These are phyloP conservation scores for Callosobruchus maculatus DNA, from an alignment of 2,888 invertebrate genomes.

Conservation along the genomic window DNA sequence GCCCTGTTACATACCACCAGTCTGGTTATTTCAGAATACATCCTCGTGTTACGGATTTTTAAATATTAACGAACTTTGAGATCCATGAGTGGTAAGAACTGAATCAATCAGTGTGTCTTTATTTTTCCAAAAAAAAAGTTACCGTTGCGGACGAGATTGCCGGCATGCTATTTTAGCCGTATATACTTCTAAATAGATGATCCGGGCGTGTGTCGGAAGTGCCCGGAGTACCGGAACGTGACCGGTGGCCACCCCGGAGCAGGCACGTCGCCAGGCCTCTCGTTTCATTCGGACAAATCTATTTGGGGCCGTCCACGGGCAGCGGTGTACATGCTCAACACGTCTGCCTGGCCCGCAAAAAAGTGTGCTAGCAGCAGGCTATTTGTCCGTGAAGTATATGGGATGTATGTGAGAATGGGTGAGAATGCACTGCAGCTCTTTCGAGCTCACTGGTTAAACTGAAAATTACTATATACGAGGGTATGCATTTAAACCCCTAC, in stretches of 20 bases:
- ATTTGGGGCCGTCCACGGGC: background rate
- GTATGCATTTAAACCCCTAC: too few species aligned
- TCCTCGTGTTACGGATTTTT: too few species aligned
- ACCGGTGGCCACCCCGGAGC: background rate
- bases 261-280: background rate
- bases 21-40: too few species aligned
- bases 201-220: background rate
- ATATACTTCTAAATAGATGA: background rate
- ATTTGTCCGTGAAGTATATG: background rate
- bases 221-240: background rate
- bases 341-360: background rate
- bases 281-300: background rate
- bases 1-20: too few species aligned
- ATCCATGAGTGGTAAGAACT: too few species aligned
- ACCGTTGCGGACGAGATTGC: background rate
- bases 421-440: background rate
- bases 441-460: too few species aligned
- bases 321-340: background rate
- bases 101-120: too few species aligned
- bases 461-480: too few species aligned
- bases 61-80: too few species aligned
- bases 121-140: too few species aligned
- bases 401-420: background rate
- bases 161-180: background rate
- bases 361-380: background rate